Percentiles rank a stretch among this genome's conserved stretches.
Evolutionary conservation across 1,140 invertebrate species (phyloP).

Genomic region (Apis cerana): DNA sequence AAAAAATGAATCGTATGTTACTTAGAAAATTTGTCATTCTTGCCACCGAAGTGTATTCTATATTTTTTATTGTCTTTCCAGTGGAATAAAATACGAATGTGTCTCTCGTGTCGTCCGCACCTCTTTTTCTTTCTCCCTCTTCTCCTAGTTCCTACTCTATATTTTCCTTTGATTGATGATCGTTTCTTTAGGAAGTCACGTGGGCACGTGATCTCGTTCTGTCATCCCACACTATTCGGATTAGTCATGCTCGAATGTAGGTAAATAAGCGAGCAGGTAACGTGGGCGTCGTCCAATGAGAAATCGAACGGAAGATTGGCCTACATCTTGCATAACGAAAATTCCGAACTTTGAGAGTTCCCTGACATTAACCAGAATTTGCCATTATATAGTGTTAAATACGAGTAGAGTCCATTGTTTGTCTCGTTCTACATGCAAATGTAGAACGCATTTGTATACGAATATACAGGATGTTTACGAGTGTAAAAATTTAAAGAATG

Average conservation of each 20-base stretch:
- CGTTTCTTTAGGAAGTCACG: neutral
- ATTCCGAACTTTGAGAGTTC: conserved; percentile 2
- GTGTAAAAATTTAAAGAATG: too few relatives aligned
- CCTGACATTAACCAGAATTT: conserved; percentile 20
- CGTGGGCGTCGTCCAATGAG: conserved; percentile 57
- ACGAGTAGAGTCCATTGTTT: neutral
- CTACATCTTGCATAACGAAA: conserved; percentile 6
- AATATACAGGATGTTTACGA: too few relatives aligned
- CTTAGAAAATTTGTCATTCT: neutral
- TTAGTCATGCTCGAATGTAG: conserved; percentile 17
- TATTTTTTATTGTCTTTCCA: conserved; percentile 9
- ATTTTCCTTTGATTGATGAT: neutral
- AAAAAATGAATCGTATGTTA: neutral
- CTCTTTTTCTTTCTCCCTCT: neutral
- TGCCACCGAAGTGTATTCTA: conserved; percentile 40
- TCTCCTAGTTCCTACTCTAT: neutral
- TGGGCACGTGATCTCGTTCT: conserved; percentile 55
- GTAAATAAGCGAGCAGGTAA: conserved; percentile 43
- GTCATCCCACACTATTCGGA: conserved; percentile 51
- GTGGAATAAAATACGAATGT: conserved; percentile 21
- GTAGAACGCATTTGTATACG: too few relatives aligned
- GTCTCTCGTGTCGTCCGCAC: neutral
- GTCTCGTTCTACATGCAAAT: neutral
- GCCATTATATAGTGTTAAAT: neutral
- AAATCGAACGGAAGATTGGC: conserved; percentile 62